A percentile compares a stretch with the other conserved stretches of the same genome.
phyloP scores from a whole-genome alignment of 2,888 invertebrate genomes.

The Drosophila eohydei region DNA sequence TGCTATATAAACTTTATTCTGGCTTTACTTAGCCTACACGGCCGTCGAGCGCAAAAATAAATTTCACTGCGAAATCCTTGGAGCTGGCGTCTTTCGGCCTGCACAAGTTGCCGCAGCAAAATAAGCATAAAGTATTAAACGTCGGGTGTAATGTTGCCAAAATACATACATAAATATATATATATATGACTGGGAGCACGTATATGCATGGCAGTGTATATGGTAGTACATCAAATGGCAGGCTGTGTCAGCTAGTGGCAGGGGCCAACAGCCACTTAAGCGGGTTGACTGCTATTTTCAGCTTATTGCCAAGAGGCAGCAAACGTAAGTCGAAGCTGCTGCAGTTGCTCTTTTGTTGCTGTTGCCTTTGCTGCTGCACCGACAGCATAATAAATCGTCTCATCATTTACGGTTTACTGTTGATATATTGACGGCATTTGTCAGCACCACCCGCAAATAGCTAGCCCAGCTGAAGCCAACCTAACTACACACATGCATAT shows the following conservation, averaged over 20 bases:
- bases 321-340: conserved; percentile 27
- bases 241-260: conserved; percentile 12
- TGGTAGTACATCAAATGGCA: conserved; percentile 42
- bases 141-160: conserved; percentile 70
- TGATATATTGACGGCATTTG: conserved; percentile 77
- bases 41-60: conserved; percentile 59
- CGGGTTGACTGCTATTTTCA: conserved; percentile 49
- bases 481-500: neutral
- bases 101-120: conserved; percentile 59
- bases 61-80: conserved; percentile 39
- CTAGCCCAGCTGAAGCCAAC: conserved; percentile 11
- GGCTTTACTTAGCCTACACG: conserved; percentile 24
- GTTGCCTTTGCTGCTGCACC: conserved; percentile 17
- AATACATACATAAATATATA: conserved; percentile 44
- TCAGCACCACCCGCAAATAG: conserved; percentile 55
- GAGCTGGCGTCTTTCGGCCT: conserved; percentile 4
- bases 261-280: conserved; percentile 68
- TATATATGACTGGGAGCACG: conserved; percentile 14
- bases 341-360: conserved; percentile 9
- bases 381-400: conserved; percentile 69
- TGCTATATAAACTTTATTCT: conserved; percentile 61
- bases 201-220: conserved; percentile 7
- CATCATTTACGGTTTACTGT: conserved; percentile 72
- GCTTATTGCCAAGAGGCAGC: conserved; percentile 63
- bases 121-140: conserved; percentile 75